Evolutionary conservation across 2,797 vertebrate species (phyloP), one percentile per base, ranked within the genome.

Genomic region (Lagodon rhomboides): DNA sequence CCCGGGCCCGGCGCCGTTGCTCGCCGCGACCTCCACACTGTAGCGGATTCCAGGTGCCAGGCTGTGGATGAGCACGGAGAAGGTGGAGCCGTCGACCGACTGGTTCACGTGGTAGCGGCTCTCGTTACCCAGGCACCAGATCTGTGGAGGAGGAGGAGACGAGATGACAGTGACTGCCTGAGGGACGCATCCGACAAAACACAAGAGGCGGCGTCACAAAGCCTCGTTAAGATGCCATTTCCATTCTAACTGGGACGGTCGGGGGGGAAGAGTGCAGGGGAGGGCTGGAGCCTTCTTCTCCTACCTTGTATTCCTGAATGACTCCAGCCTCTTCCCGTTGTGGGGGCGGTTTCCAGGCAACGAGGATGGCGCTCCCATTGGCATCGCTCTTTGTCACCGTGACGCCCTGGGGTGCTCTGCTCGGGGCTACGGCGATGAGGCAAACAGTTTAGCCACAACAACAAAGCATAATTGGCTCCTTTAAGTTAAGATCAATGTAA

Each of bases 81-180:
- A 95, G 34, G 97, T 97, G 59, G 96, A 95, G n/a, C 97, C 96
- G 2, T 99, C 98, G 9, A 99, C 98, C 0, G 97, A 97, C 85
- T 97, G 97, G 95, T 99, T 99, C 20, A 99, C 95, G 12, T 99
- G 98, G 90, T 97, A 99, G 4, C 97, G 95, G 50, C 96, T 99
- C 90, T 99, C 98, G 75, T 99, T 99, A 73, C 98, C 98, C 43
- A 99, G 96, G 89, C 98, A 99, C 98, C 98, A 99, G 80, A 99
- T 96, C 98, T 99, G 58, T 12, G 68, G 3, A 7, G 30, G 30
- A 84, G 27, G 30, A 70, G 62, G 50, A 68, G 73, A 80, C 5
- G n/a, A 63, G 63, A 77, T 79, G 69, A 76, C 78, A 77, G 75
- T 9, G 34, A 83, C 30, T 47, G 71, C 85, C 79, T 72, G 46